Percentiles rank a stretch among this genome's conserved stretches.
Evolutionary conservation across 2,113 vertebrate species (phyloP).

Genomic region (Pygoscelis adeliae): DNA sequence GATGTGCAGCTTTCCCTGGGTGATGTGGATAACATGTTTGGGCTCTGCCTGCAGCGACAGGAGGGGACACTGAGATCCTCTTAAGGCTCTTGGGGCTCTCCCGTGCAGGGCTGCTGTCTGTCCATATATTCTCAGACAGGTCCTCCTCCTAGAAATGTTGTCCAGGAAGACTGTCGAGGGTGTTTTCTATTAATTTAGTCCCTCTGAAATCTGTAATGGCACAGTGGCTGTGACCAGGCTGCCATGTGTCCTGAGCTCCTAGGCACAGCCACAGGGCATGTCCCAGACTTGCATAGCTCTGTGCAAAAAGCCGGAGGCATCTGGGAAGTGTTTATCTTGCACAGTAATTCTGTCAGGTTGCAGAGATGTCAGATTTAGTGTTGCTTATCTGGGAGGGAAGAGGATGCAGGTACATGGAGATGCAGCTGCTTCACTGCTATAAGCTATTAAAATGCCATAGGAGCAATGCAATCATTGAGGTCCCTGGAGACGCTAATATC

Average conservation of each 20-base stretch:
- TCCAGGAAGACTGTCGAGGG: neutral
- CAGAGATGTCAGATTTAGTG: neutral
- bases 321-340: neutral
- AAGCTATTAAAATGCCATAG: neutral
- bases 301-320: neutral
- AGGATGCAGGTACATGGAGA: neutral
- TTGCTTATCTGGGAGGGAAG: neutral
- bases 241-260: neutral
- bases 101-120: neutral
- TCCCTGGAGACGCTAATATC: neutral
- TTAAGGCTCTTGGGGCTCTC: neutral
- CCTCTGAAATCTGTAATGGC: neutral
- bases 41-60: neutral
- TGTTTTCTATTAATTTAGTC: neutral
- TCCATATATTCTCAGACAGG: neutral
- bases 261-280: neutral
- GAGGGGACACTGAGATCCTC: neutral
- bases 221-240: neutral
- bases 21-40: rapidly evolving
- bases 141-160: neutral
- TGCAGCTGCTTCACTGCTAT: neutral
- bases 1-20: neutral
- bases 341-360: neutral
- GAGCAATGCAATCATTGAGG: neutral
- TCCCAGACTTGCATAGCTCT: neutral